Conservation (phyloP, 2,888 invertebrate species). For the Thera britannica region DNA sequence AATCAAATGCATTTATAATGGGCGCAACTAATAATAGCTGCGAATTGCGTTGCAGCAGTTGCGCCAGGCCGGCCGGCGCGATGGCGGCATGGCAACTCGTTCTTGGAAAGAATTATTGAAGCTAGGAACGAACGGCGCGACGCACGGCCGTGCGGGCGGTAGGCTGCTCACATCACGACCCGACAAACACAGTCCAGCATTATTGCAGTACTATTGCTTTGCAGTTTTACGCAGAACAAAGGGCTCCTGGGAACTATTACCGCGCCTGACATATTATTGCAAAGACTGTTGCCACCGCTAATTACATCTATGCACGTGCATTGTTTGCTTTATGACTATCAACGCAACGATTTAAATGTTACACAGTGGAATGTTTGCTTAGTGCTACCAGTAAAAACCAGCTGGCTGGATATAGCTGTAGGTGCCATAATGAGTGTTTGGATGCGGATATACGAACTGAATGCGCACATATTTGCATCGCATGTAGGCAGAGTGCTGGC, state of each 20-base stretch:
- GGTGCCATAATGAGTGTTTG: constrained; percentile 13
- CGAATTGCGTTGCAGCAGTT: constrained; percentile 55
- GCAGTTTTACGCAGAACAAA: constrained; percentile 58
- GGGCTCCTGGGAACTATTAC: constrained; percentile 56
- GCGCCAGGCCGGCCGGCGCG: constrained; percentile 41
- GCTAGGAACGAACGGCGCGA: constrained; percentile 45
- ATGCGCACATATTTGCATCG: constrained; percentile 52
- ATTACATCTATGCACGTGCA: constrained; percentile 34
- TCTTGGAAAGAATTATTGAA: constrained; percentile 64
- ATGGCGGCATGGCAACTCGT: constrained; percentile 47
- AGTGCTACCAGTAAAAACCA: not conserved
- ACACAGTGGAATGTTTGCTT: constrained; percentile 9
- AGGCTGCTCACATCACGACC: constrained; percentile 59
- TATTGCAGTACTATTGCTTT: constrained; percentile 53
- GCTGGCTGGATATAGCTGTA: constrained; percentile 1
- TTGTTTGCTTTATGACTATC: constrained; percentile 26
- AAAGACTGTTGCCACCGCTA: constrained; percentile 33
- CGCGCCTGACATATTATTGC: constrained; percentile 42
- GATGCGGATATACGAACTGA: constrained; percentile 37
- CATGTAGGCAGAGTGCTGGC: constrained; percentile 71
- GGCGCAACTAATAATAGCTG: constrained; percentile 50
- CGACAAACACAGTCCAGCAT: constrained; percentile 45
- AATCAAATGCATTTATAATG: constrained; percentile 49
- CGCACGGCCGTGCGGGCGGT: constrained; percentile 35
- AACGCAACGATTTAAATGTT: constrained; percentile 12